phyloP scores from a whole-genome alignment of 2,888 invertebrate species.

The Acanthoscelides obtectus region DNA sequence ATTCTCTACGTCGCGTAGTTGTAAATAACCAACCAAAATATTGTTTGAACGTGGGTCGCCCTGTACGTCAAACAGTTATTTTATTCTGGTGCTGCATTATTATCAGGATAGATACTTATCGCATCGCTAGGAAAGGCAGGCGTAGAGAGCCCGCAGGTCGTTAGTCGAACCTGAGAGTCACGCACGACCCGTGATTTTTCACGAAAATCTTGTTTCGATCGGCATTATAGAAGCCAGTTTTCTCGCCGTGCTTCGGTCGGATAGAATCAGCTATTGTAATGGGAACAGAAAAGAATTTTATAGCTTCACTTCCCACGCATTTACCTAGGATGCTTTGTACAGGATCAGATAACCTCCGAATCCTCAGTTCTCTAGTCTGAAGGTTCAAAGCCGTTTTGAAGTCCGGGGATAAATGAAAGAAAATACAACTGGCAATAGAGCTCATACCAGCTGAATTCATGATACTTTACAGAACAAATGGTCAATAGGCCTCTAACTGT shows the following conservation, averaged over 20 bases:
- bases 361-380: too few relatives aligned
- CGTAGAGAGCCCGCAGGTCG: background rate
- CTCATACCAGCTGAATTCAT: too few relatives aligned
- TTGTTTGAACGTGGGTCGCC: background rate
- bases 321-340: background rate
- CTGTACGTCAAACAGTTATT: background rate
- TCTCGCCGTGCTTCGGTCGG: background rate
- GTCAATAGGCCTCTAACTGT: too few relatives aligned
- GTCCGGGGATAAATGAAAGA: too few relatives aligned
- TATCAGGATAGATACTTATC: background rate
- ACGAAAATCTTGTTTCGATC: background rate
- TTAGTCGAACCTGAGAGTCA: background rate
- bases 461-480: too few relatives aligned
- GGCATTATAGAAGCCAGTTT: background rate
- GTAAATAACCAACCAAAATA: too few relatives aligned
- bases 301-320: background rate
- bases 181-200: background rate
- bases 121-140: background rate
- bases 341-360: too few relatives aligned
- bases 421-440: too few relatives aligned
- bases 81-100: background rate
- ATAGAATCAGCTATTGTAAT: background rate
- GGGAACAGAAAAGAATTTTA: background rate
- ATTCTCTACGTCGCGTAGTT: too few relatives aligned
- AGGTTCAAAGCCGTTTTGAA: too few relatives aligned